phyloP scores from a whole-genome alignment of 2,797 vertebrate genomes.

The Syndactyla subalaris region DNA sequence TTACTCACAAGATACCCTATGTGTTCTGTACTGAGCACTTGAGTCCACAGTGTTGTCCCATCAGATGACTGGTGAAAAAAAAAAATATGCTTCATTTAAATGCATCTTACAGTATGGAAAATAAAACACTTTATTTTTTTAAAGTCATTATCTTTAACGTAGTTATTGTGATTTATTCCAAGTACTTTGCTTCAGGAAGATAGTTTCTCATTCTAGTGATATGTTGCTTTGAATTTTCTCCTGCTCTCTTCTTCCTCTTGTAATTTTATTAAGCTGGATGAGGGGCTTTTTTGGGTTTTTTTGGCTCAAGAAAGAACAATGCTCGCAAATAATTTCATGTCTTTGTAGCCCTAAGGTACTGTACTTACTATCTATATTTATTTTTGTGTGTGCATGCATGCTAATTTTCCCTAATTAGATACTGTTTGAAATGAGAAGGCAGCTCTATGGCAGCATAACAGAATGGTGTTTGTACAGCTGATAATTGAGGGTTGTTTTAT shows the following conservation, averaged over 20 bases:
- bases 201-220: not conserved
- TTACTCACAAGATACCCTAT: accelerated
- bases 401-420: not conserved
- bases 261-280: not conserved
- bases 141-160: not conserved
- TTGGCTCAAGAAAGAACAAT: not conserved
- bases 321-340: not conserved
- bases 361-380: not conserved
- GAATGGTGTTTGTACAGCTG: not conserved
- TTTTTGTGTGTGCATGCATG: not conserved
- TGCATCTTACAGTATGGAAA: not conserved
- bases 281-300: not conserved
- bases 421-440: not conserved
- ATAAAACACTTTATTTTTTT: not conserved
- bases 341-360: not conserved
- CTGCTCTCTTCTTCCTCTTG: not conserved
- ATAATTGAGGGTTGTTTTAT: not conserved
- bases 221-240: not conserved
- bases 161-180: not conserved
- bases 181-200: not conserved
- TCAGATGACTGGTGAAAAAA: not conserved
- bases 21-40: not conserved
- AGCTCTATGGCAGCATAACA: not conserved
- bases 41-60: not conserved
- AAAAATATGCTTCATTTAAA: not conserved